These are phyloP conservation scores for Campopleginae sp. DNA, from an alignment of 2,888 invertebrate species.

Conservation along the genomic window DNA sequence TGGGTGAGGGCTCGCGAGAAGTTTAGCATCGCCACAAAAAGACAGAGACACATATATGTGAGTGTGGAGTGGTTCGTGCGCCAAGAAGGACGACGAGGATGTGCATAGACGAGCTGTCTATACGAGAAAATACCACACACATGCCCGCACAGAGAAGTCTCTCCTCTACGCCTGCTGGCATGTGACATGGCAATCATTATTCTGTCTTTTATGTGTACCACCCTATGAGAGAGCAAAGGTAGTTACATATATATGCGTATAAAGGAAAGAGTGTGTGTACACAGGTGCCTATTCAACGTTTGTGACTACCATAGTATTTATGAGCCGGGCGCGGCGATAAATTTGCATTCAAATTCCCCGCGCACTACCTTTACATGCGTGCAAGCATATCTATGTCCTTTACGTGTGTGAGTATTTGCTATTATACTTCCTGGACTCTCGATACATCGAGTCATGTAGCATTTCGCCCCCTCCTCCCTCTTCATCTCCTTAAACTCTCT, in stretches of 20 bases:
- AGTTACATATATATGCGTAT: neutral
- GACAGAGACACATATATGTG: neutral
- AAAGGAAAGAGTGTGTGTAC: conserved; percentile 39
- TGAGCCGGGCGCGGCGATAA: conserved; percentile 73
- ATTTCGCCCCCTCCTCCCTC: conserved; percentile 14
- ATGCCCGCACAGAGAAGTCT: conserved; percentile 35
- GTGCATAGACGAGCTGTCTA: conserved; percentile 53
- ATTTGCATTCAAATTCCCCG: conserved; percentile 72
- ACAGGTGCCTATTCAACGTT: conserved; percentile 72
- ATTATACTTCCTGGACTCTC: conserved; percentile 70
- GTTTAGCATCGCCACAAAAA: conserved; percentile 49
- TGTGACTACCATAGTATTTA: conserved; percentile 73
- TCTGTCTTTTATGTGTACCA: conserved; percentile 57
- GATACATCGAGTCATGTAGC: conserved; percentile 52
- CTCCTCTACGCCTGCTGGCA: conserved; percentile 51
- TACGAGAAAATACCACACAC: conserved; percentile 54
- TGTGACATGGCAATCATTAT: conserved; percentile 65
- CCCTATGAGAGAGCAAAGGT: conserved; percentile 41
- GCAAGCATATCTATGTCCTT: neutral
- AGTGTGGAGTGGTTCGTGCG: neutral
- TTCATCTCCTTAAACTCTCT: neutral
- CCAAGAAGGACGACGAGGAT: conserved; percentile 44
- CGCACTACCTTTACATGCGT: conserved; percentile 31
- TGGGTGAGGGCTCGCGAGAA: conserved; percentile 22
- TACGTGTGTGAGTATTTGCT: conserved; percentile 5